Evolutionary conservation across 92 coral and sea anemone genomes (phyloP), one percentile per base, ranked within the genome.

Genomic region (Pocillopora grandis): DNA sequence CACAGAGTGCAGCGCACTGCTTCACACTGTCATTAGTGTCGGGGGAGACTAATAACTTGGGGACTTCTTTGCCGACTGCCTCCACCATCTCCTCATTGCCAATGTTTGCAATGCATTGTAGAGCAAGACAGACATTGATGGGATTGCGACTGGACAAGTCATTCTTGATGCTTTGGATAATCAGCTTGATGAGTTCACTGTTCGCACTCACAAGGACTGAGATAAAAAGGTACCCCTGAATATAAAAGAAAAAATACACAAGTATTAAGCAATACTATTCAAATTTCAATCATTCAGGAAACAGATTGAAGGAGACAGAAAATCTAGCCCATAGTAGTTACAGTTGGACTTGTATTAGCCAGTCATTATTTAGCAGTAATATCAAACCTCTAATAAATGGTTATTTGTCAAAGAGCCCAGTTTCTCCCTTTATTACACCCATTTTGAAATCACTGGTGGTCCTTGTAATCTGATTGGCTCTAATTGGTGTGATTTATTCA

Each of bases 41-140:
- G 13, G 98, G 98, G 0, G 99, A 97, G 12, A 97, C 98, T 72
- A 97, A 80, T 35, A 97, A 90, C 89, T 97, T 97, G 13, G 99
- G 99, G n/a, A 97, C 95, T 87, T 97, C 99, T 0, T 91, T 79
- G 2, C 97, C 96, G 62, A 97, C 94, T 8, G 95, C 97, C 66
- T 97, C 99, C 11, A 96, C 98, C 98, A 96, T 96, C 80, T 96
- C 98, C 10, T 92, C 92, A 73, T 94, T 96, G 21, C 98, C 98
- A 6, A 96, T 96, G 85, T 96, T 96, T 19, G 98, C 96, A 72
- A 96, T 96, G 77, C 98, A 96, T 83, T 96, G 98, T 27, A 96
- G 90, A 15, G 98, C 96, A 9, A 96, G 92, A 87, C 97, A 94
- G 20, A 96, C 98, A 80, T 95, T 89, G 48, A 96, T 93, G 66